Evolutionary conservation across 2,113 vertebrate genomes (phyloP).

Genomic region (Thunnus thynnus): DNA sequence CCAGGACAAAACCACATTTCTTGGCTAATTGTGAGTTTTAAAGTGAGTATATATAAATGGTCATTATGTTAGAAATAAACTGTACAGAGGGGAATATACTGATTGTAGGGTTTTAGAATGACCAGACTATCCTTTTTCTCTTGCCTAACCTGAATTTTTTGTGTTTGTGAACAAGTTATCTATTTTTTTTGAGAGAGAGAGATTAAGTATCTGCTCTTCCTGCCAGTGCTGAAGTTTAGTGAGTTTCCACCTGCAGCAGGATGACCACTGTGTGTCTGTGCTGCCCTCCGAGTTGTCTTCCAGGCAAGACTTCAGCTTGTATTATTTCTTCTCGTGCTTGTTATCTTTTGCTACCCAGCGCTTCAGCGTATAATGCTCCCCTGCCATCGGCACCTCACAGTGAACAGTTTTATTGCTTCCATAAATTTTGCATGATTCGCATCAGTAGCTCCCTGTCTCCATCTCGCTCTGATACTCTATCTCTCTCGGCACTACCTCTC

Average conservation of each 20-base stretch:
- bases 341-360: conserved; percentile 51
- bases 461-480: conserved; percentile 13
- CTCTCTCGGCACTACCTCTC: conserved; percentile 15
- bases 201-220: background rate
- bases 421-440: conserved; percentile 74
- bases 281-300: conserved; percentile 34
- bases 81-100: too few relatives aligned
- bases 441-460: conserved; percentile 41
- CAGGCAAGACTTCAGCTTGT: conserved; percentile 29
- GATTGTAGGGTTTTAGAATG: too few relatives aligned
- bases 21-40: too few relatives aligned
- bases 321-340: conserved; percentile 44
- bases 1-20: too few relatives aligned
- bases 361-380: conserved; percentile 32
- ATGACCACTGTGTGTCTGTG: background rate
- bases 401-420: conserved; percentile 66
- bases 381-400: conserved; percentile 44
- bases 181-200: too few relatives aligned
- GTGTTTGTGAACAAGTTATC: too few relatives aligned
- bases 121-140: too few relatives aligned
- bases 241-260: background rate
- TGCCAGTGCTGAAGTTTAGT: background rate
- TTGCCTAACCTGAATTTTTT: too few relatives aligned
- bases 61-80: too few relatives aligned
- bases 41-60: too few relatives aligned